These are phyloP conservation scores for Macquaria australasica DNA, from an alignment of 2,113 vertebrate species.

Conservation along the genomic window DNA sequence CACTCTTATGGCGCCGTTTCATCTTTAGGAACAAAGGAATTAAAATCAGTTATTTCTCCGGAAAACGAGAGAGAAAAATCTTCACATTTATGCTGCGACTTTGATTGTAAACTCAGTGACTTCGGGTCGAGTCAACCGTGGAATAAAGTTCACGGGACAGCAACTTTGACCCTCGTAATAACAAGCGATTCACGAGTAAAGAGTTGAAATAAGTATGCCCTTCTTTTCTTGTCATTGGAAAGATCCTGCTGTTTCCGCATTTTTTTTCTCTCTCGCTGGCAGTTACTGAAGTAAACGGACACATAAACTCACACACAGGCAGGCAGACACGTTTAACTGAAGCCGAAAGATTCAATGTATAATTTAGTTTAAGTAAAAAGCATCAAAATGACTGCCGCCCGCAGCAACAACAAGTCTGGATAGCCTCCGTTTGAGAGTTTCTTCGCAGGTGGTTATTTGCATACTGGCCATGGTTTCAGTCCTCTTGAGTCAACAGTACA, in stretches of 20 bases:
- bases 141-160: no score
- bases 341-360: neutral
- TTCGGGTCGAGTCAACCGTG: neutral
- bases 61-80: neutral
- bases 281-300: neutral
- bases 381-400: accelerated
- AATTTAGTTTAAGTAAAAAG: neutral
- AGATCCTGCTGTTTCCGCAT: constrained; percentile 65
- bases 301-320: neutral
- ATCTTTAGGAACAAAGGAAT: accelerated
- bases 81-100: neutral
- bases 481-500: constrained; percentile 17
- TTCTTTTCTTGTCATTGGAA: neutral
- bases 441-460: constrained; percentile 32
- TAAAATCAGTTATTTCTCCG: accelerated
- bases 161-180: accelerated
- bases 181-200: no score
- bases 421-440: neutral
- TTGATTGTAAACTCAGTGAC: neutral
- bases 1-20: accelerated
- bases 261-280: neutral
- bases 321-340: neutral
- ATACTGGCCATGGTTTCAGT: neutral
- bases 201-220: accelerated
- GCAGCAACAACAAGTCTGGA: no score